Base-by-base conservation (phyloP, 1,140 invertebrate genomes). In the Liolophura sinensis region DNA sequence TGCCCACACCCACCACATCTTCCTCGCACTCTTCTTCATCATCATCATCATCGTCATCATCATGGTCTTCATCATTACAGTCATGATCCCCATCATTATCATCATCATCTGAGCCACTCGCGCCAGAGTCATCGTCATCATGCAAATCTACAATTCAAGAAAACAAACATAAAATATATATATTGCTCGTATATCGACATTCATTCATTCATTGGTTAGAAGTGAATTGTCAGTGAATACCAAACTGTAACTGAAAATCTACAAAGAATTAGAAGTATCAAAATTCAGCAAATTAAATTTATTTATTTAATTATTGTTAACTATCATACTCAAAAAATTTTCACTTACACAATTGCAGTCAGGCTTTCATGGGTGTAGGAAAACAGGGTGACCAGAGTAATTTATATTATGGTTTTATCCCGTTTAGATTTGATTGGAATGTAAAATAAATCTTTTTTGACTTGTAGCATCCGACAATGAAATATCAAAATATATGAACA, bases 21-120 rank as follows among this genome's bases (percentile, higher is more conserved):
- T 82, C 86, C 62, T 87, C 85, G 24, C 69, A 70, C 46, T 69
- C 66, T 46, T 65, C 50, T 61, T 49, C 87, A 59, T 87, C 88
- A 31, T 88, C 89, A 67, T 91, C 90, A 63, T 91, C 90, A 46
- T 89, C 89, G 12, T 89, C 88, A 51, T 90, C 89, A 56, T 90
- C 89, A 50, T 90, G 88, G 65, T 72, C 69, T 59, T 66, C 61
- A 50, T 73, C 67, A 20, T 68, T 73, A n/a, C 75, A 73, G 24
- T 72, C 56, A 40, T 66, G 64, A 24, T 62, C 60, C 9, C 64
- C 72, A 27, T 66, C 68, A 20, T 61, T 64, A 18, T 60, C 67
- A 27, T 73, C 65, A 57, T 68, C 70, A 22, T 20, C 71, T 25
- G 24, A 27, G 49, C 50, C 62, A 52, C 59, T 59, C 20, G 63